A percentile compares a stretch with the other conserved stretches of the same genome.
phyloP scores from a whole-genome alignment of 2,888 invertebrate species.

The Leptopterna dolabrata region DNA sequence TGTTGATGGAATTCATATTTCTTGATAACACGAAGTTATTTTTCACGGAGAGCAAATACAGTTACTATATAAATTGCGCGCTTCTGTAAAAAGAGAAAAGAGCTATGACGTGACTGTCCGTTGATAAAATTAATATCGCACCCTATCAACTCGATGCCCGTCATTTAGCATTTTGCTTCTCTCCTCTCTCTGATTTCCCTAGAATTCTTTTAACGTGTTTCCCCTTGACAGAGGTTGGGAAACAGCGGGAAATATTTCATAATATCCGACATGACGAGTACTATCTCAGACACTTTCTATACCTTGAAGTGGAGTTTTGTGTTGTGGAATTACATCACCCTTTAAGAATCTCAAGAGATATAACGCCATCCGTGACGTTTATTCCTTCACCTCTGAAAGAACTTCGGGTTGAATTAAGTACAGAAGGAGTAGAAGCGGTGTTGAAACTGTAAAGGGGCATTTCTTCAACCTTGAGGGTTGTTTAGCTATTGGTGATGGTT shows the following conservation, averaged over 20 bases:
- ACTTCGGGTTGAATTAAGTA: not conserved
- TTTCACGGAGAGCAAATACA: not conserved
- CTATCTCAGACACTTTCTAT: constrained; percentile 30
- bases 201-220: not conserved
- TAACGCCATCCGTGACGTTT: not conserved
- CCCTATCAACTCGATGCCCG: not conserved
- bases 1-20: no score
- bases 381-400: not conserved
- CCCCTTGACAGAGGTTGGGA: not conserved
- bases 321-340: constrained; percentile 29
- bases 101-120: not conserved
- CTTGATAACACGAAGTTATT: not conserved
- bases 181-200: not conserved
- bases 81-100: not conserved
- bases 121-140: constrained; percentile 30
- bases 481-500: not conserved
- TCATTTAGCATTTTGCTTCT: constrained; percentile 6
- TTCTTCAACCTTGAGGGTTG: not conserved
- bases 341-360: constrained; percentile 15
- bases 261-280: constrained; percentile 41
- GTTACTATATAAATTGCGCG: not conserved
- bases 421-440: not conserved
- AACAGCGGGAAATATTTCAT: constrained; percentile 44
- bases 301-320: constrained; percentile 38
- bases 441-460: not conserved